Percentiles rank a stretch among this genome's conserved stretches.
These are phyloP conservation scores for Plectus sambesii DNA, from an alignment of 1,140 invertebrate genomes.

Conservation along the genomic window DNA sequence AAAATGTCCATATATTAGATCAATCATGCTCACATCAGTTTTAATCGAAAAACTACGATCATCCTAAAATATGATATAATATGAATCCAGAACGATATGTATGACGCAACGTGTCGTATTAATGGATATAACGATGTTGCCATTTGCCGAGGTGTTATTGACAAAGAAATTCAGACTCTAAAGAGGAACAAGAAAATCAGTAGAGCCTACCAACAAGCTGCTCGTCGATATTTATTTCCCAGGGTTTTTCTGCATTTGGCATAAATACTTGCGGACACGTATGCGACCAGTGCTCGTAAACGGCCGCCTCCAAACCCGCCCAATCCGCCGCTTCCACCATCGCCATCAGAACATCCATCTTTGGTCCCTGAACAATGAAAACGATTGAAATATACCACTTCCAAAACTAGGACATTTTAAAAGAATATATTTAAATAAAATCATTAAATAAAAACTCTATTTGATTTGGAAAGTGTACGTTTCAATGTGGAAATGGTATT, in stretches of 20 bases:
- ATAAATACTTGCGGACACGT: slow-evolving; percentile 20
- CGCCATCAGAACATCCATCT: too few species aligned
- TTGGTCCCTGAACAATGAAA: too few species aligned
- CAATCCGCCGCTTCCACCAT: too few species aligned
- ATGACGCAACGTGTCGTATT: slow-evolving; percentile 4
- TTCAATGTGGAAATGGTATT: too few species aligned
- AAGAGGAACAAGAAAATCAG: neutral
- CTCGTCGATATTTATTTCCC: slow-evolving; percentile 27
- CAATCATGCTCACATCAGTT: too few species aligned
- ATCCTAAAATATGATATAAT: slow-evolving; percentile 4
- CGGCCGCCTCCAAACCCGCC: too few species aligned
- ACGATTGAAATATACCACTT: too few species aligned
- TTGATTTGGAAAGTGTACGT: too few species aligned
- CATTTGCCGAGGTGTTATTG: slow-evolving; percentile 3
- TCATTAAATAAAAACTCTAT: too few species aligned
- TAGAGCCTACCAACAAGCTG: slow-evolving; percentile 27
- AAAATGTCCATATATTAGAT: too few species aligned
- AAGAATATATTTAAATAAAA: too few species aligned
- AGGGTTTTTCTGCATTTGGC: slow-evolving; percentile 26
- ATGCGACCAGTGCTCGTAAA: slow-evolving; percentile 37
- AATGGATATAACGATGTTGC: slow-evolving; percentile 9
- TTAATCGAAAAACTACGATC: slow-evolving; percentile 3
- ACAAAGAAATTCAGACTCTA: slow-evolving; percentile 10
- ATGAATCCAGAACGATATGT: neutral
- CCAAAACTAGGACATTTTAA: too few species aligned